Conservation (phyloP, 2,113 vertebrate species). For the Silurus glanis region DNA sequence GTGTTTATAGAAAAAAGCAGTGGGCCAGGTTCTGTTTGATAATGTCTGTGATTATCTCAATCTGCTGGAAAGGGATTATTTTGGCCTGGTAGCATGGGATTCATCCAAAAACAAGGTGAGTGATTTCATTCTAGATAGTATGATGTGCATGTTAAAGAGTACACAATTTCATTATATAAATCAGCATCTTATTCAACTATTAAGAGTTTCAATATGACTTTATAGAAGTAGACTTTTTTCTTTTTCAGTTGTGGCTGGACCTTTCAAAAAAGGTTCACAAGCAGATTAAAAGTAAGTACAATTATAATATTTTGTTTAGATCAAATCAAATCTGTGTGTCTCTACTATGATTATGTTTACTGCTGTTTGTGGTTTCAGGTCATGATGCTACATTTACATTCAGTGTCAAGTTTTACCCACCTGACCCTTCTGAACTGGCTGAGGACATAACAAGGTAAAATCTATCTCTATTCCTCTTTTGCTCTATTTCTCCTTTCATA, state of each 20-base stretch:
- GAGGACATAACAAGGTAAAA: conserved; percentile 95
- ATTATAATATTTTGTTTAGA: not conserved
- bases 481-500: not conserved
- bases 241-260: conserved; percentile 88
- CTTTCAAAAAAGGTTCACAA: conserved; percentile 91
- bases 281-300: conserved; percentile 83
- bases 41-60: conserved; percentile 93
- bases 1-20: conserved; percentile 85
- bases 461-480: not conserved
- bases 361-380: conserved; percentile 64
- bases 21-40: conserved; percentile 88
- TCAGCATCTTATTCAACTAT: not conserved
- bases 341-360: not conserved
- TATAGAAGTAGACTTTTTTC: conserved; percentile 25
- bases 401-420: conserved; percentile 95
- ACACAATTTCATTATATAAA: not conserved
- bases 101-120: conserved; percentile 79
- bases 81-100: conserved; percentile 86
- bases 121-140: not conserved
- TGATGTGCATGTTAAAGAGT: not conserved
- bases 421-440: conserved; percentile 89
- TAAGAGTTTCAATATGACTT: too few relatives aligned
- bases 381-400: conserved; percentile 87
- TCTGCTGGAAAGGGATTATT: conserved; percentile 96
- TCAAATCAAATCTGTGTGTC: not conserved